Evolutionary conservation across 37 sponge, comb jelly and placozoan species (phyloP), one percentile per base, ranked within the genome.

Genomic region (Hormiphora californensis): DNA sequence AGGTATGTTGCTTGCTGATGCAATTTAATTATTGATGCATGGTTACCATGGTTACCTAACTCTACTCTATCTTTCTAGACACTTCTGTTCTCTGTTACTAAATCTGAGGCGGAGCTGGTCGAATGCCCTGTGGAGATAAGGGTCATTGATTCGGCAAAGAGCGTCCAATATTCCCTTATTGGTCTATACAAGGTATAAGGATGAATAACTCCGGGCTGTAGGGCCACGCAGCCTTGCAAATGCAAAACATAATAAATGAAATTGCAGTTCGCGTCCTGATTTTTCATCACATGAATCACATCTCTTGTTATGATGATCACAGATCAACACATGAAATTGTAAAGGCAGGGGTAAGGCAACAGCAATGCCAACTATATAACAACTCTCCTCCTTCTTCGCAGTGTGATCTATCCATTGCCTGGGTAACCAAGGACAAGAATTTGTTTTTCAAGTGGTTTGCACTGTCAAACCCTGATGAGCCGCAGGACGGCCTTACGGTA

Each of bases 361-460:
- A 49, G 53, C 12, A 17, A 49, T 49, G 53, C 53, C 53, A 17
- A 17, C 53, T 49, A 15, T n/a, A n/a, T n/a, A n/a, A n/a, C n/a
- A n/a, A n/a, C n/a, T n/a, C n/a, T n/a, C n/a, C n/a, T n/a, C n/a
- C n/a, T n/a, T 49, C 9, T 27, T n/a, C 67, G 19, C 67, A 65
- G 67, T 33, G 67, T 65, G 67, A 65, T 65, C 17, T 65, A 33
- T 11, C 67, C 5, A 28, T 65, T 19, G 67, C 67, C 37, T 65
- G 67, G 67, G 67, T 65, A 17, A 33, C 32, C 4, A 65, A 65
- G 39, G 91, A 87, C 17, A 93, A 94, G 61, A 87, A 87, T 54
- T 89, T 97, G 87, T 88, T 94, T 73, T 92, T 93, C 91, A 97
- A 97, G 88, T 97, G 99, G 99, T 89, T 97, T 17, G 91, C 94